Conservation (phyloP, 1,140 invertebrate genomes). For the Eupeodes corollae region DNA sequence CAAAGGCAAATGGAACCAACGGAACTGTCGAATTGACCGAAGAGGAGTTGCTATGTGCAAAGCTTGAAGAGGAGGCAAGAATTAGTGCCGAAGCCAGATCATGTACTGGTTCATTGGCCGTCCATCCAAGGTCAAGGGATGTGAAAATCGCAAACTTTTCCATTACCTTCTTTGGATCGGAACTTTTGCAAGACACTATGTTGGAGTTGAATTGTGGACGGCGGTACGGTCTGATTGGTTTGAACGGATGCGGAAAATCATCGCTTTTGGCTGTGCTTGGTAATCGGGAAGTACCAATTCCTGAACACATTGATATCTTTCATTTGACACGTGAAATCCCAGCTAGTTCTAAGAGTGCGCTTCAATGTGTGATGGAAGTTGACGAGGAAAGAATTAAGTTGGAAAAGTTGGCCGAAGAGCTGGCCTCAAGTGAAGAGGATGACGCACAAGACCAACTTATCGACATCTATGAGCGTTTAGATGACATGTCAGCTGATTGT, state of each 20-base stretch:
- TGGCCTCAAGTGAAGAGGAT: conserved; percentile 80
- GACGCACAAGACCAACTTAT: conserved; percentile 91
- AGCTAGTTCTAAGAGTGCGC: conserved; percentile 82
- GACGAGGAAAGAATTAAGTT: conserved; percentile 86
- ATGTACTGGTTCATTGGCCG: conserved; percentile 87
- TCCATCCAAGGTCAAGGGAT: conserved; percentile 90
- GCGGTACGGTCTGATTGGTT: conserved; percentile 90
- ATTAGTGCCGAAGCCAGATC: conserved; percentile 87
- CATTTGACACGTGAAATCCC: conserved; percentile 94
- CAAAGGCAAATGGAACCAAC: conserved; percentile 36
- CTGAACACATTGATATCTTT: conserved; percentile 95
- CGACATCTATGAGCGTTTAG: conserved; percentile 95
- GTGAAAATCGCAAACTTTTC: conserved; percentile 96
- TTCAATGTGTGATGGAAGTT: conserved; percentile 96
- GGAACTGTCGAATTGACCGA: conserved; percentile 44
- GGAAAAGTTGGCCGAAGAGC: conserved; percentile 85
- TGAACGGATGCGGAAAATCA: conserved; percentile 95
- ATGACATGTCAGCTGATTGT: conserved; percentile 91
- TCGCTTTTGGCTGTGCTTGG: conserved; percentile 84
- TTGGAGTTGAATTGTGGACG: conserved; percentile 94
- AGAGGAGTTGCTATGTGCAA: conserved; percentile 71
- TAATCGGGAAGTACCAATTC: conserved; percentile 90
- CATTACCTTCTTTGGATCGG: conserved; percentile 94
- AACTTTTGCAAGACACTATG: conserved; percentile 90
- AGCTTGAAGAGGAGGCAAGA: conserved; percentile 79